Evolutionary conservation across 2,797 vertebrate species (phyloP).

Genomic region (Chromobotia macracanthus): DNA sequence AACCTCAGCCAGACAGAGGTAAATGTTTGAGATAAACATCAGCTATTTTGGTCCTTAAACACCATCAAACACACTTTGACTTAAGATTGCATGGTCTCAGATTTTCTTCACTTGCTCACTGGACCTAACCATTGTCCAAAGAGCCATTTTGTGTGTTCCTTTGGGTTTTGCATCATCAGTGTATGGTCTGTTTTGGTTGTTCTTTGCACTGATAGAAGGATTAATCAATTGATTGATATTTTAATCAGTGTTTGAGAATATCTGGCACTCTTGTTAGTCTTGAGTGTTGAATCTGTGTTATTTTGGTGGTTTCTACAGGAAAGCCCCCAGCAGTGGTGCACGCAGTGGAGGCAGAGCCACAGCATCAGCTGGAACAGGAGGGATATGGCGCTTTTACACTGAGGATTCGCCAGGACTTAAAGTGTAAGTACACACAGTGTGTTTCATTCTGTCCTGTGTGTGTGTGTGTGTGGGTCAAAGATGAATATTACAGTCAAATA

Average conservation of each 20-base stretch:
- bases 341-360: conserved; percentile 89
- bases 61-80: neutral
- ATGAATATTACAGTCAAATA: too few relatives aligned
- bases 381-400: conserved; percentile 99
- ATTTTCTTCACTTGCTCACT: neutral
- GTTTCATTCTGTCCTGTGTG: neutral
- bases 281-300: neutral
- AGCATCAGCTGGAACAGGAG: conserved; percentile 92
- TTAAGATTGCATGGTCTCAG: neutral
- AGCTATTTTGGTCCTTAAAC: neutral
- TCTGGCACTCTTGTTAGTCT: neutral
- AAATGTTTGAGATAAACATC: conserved; percentile 2
- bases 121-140: neutral
- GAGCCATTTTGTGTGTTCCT: neutral
- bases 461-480: neutral
- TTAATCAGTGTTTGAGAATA: too few relatives aligned
- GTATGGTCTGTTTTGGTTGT: neutral
- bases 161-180: neutral
- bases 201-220: neutral
- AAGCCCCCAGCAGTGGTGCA: conserved; percentile 92
- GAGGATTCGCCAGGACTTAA: conserved; percentile 98
- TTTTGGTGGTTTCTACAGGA: conserved; percentile 74
- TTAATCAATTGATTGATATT: neutral
- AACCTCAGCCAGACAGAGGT: conserved; percentile 95
- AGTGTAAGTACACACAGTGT: conserved; percentile 84